phyloP scores from a whole-genome alignment of 2,113 vertebrate genomes.

The Sturnus vulgaris region DNA sequence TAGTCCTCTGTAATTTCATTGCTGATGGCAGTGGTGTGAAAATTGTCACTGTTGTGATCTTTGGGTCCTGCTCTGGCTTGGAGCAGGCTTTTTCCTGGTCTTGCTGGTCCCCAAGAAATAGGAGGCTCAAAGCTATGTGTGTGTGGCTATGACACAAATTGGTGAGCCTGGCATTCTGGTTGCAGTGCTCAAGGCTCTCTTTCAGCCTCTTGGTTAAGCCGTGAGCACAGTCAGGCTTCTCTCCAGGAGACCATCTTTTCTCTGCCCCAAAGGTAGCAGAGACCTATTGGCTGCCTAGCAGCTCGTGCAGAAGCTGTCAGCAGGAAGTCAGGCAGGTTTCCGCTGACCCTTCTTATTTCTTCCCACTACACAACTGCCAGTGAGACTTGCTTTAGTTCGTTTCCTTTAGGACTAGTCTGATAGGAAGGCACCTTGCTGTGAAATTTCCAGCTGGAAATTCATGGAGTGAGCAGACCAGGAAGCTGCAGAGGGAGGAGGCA shows the following conservation, averaged over 20 bases:
- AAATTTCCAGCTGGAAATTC: slow-evolving; percentile 16
- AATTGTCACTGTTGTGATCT: background rate
- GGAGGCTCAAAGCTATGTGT: background rate
- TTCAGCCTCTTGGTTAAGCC: background rate
- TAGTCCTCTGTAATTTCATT: background rate
- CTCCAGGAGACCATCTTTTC: background rate
- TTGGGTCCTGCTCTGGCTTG: background rate
- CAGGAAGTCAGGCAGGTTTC: background rate
- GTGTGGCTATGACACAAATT: background rate
- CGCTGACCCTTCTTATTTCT: background rate
- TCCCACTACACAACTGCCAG: background rate
- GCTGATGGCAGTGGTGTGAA: background rate
- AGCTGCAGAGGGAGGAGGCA: background rate
- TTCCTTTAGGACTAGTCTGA: slow-evolving; percentile 4
- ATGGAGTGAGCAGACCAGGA: background rate
- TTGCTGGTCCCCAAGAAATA: background rate
- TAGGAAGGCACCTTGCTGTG: background rate
- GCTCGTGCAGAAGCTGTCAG: background rate
- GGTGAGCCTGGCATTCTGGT: background rate
- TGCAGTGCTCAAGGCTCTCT: background rate
- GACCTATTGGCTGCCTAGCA: background rate
- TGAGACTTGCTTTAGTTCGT: background rate
- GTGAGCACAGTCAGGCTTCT: background rate
- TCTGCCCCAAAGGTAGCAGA: background rate
- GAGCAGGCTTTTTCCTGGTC: background rate